phyloP scores from a whole-genome alignment of 2,888 invertebrate genomes.

The Toxonevra muliebris region DNA sequence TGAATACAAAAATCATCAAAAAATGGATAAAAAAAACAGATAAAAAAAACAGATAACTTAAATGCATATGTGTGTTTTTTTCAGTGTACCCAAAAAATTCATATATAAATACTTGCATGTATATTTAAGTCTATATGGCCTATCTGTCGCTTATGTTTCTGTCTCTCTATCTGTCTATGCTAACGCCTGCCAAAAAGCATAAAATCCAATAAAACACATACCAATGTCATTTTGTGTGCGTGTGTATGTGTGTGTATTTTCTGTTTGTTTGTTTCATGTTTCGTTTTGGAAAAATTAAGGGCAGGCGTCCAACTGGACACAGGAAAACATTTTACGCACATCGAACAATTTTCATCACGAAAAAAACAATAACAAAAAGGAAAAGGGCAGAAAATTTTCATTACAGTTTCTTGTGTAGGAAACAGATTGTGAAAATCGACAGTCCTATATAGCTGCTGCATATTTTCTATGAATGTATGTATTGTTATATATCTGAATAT shows the following conservation, averaged over 20 bases:
- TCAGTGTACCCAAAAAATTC: too few species aligned
- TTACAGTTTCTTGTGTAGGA: slow-evolving; percentile 6
- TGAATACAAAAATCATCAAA: too few species aligned
- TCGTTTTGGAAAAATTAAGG: background rate
- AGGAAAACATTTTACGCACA: background rate
- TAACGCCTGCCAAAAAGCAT: slow-evolving; percentile 18
- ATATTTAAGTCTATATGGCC: too few species aligned
- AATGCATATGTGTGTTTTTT: too few species aligned
- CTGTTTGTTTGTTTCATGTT: background rate
- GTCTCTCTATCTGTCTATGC: background rate
- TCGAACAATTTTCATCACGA: background rate
- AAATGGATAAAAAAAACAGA: too few species aligned
- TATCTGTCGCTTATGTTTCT: too few species aligned
- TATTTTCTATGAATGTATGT: too few species aligned
- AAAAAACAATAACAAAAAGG: background rate
- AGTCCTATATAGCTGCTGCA: too few species aligned
- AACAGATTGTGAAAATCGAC: too few species aligned
- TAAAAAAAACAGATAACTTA: too few species aligned
- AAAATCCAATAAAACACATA: slow-evolving; percentile 42
- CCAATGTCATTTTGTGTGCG: slow-evolving; percentile 34
- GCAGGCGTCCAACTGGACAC: background rate
- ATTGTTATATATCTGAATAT: too few species aligned
- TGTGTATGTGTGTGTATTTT: background rate
- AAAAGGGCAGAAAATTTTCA: slow-evolving; percentile 9
- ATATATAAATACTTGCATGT: too few species aligned